A percentile compares a stretch with the other conserved stretches of the same genome.
phyloP scores from a whole-genome alignment of 2,797 vertebrate species.

The Enteromius anoplus region DNA sequence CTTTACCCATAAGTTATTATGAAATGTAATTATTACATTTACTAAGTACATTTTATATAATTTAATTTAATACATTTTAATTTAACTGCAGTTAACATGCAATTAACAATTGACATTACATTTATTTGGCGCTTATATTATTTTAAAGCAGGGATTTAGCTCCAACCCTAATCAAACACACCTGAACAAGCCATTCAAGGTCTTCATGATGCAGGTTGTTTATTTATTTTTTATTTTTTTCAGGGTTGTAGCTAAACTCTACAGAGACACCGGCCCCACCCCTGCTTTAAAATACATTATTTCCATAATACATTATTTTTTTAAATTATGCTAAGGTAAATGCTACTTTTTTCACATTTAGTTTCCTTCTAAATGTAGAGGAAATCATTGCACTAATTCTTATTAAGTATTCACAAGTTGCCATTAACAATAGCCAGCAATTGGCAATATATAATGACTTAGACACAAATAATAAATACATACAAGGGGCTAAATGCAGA shows the following conservation, averaged over 20 bases:
- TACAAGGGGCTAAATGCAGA: neutral
- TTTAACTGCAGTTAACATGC: neutral
- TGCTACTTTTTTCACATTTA: neutral
- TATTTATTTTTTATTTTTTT: neutral
- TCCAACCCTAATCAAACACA: no score
- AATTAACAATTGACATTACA: neutral
- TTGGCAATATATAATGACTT: neutral
- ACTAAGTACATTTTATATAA: no score
- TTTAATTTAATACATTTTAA: neutral
- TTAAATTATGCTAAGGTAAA: neutral
- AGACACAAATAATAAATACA: neutral
- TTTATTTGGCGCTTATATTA: neutral
- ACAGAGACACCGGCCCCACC: no score
- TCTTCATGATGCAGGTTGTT: no score
- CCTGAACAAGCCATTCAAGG: no score
- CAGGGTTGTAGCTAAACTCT: no score
- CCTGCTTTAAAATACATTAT: neutral
- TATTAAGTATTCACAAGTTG: neutral
- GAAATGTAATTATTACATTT: neutral
- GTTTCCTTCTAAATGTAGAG: neutral
- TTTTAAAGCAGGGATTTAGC: no score
- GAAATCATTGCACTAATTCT: neutral
- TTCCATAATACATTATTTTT: neutral
- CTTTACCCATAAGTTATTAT: neutral
- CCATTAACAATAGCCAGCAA: neutral